phyloP scores from a whole-genome alignment of 2,888 invertebrate species.

The Gymnoscelis rufifasciata region DNA sequence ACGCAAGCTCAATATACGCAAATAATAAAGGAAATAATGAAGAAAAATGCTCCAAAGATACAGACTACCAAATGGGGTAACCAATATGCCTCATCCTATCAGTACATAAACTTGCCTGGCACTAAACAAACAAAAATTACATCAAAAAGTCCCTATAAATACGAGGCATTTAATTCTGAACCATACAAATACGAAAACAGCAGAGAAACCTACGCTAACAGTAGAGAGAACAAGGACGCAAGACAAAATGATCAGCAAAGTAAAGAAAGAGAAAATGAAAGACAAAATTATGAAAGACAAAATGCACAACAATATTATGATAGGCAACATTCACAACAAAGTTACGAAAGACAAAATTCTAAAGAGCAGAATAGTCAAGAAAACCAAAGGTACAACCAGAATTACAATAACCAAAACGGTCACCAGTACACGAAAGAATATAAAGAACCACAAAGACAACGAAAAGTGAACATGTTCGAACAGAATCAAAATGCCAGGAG shows the following conservation, averaged over 20 bases:
- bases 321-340: too few relatives aligned
- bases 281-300: neutral
- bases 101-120: constrained; percentile 48
- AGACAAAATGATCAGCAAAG: too few relatives aligned
- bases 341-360: too few relatives aligned
- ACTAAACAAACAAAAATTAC: constrained; percentile 15
- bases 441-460: constrained; percentile 3
- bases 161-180: constrained; percentile 25
- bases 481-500: constrained; percentile 19
- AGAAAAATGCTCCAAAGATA: constrained; percentile 20
- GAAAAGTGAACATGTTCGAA: constrained; percentile 2
- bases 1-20: constrained; percentile 30
- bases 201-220: neutral
- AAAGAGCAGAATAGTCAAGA: constrained; percentile 24
- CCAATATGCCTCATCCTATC: constrained; percentile 60
- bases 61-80: constrained; percentile 58
- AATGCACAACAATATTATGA: neutral
- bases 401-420: neutral
- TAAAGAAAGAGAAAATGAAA: too few relatives aligned
- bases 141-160: constrained; percentile 12
- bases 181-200: constrained; percentile 9
- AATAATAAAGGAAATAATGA: constrained; percentile 27
- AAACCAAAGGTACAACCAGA: constrained; percentile 36
- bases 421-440: neutral
- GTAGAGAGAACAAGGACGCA: too few relatives aligned